Conservation (phyloP, 2,888 invertebrate genomes). For the Dysmachus trigonus region DNA sequence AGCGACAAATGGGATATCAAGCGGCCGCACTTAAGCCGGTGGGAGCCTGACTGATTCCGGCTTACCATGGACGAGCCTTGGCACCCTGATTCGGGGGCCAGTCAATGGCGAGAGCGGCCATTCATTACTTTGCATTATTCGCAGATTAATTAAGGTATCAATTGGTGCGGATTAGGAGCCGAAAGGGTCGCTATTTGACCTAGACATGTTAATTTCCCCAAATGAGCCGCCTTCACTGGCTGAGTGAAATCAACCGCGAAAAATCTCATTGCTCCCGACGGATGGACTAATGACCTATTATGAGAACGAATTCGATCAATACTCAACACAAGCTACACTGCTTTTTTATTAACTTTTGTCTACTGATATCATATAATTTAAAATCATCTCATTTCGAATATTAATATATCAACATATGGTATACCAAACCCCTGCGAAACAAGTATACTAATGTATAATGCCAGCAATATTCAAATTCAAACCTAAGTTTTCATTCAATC, state of each 20-base stretch:
- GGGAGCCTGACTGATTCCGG: constrained; percentile 36
- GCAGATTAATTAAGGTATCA: constrained; percentile 48
- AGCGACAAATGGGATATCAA: constrained; percentile 45
- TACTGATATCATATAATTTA: background rate
- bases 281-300: background rate
- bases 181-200: background rate
- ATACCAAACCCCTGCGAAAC: too few relatives aligned
- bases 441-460: too few relatives aligned
- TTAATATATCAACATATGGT: too few relatives aligned
- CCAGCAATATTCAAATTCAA: too few relatives aligned
- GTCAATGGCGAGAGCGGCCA: constrained; percentile 24
- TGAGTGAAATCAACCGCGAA: constrained; percentile 2
- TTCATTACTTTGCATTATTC: constrained; percentile 40
- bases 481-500: too few relatives aligned
- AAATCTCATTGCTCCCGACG: background rate
- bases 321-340: background rate
- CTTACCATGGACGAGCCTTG: background rate
- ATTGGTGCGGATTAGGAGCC: constrained; percentile 26
- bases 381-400: too few relatives aligned
- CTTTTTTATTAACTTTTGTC: background rate
- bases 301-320: background rate
- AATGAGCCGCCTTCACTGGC: background rate
- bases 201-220: background rate
- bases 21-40: constrained; percentile 33
- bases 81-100: constrained; percentile 11